A percentile compares a stretch with the other conserved stretches of the same genome.
Conservation (phyloP, 2,113 vertebrate species). For the Nestor notabilis region DNA sequence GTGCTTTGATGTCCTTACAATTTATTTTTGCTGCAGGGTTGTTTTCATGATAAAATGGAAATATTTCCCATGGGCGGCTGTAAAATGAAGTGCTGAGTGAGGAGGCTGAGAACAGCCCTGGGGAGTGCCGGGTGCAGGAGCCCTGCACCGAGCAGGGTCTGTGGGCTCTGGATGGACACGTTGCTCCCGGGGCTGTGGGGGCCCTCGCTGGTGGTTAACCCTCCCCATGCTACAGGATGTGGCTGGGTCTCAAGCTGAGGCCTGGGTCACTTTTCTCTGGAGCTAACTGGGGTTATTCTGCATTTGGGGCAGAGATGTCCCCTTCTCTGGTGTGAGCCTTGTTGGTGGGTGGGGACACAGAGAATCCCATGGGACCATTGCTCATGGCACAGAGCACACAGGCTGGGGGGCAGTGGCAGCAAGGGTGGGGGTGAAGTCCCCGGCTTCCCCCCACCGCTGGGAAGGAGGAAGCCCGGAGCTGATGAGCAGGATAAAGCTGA, state of each 20-base stretch:
- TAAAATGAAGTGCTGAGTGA: constrained; percentile 22
- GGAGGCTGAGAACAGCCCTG: constrained; percentile 16
- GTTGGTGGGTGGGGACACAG: background rate
- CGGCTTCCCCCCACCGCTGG: background rate
- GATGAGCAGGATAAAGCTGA: background rate
- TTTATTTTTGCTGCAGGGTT: constrained; percentile 45
- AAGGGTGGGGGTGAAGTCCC: background rate
- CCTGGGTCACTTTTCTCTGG: background rate
- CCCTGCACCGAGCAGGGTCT: background rate
- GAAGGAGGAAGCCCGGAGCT: background rate
- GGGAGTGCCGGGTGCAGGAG: background rate
- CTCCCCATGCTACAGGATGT: rapidly evolving
- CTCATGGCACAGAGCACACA: rapidly evolving
- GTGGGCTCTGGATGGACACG: background rate
- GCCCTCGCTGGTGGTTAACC: background rate
- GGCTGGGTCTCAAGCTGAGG: rapidly evolving
- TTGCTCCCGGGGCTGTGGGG: background rate
- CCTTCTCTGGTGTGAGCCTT: background rate
- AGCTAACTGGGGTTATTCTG: background rate
- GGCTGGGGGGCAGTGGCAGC: background rate
- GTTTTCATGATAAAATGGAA: constrained; percentile 58
- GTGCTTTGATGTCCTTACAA: background rate
- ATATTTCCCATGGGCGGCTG: constrained; percentile 41
- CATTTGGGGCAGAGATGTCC: background rate
- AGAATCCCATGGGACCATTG: background rate